Percentiles rank a stretch among this genome's conserved stretches.
Conservation (phyloP, 2,888 invertebrate species). For the Drosophila affinis region DNA sequence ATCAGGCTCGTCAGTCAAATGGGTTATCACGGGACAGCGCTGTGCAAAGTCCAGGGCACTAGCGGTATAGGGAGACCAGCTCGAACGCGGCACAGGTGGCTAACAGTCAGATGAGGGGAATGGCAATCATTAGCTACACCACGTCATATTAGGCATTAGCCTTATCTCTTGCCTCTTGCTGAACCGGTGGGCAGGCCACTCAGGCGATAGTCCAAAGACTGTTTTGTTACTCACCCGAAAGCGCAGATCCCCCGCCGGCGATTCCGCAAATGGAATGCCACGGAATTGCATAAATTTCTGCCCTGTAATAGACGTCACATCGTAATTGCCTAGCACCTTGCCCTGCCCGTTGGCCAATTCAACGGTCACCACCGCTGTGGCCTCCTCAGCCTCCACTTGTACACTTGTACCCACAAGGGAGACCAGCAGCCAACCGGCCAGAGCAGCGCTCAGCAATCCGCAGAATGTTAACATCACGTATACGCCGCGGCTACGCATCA, state of each 20-base stretch:
- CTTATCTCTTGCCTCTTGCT: conserved; percentile 14
- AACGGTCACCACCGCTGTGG: conserved; percentile 45
- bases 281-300: conserved; percentile 80
- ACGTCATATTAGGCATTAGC: conserved; percentile 7
- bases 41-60: conserved; percentile 77
- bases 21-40: conserved; percentile 80
- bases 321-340: conserved; percentile 71
- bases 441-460: conserved; percentile 41
- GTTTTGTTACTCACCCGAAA: conserved; percentile 72
- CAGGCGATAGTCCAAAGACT: background rate
- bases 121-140: background rate
- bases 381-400: conserved; percentile 24
- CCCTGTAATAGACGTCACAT: conserved; percentile 76
- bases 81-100: conserved; percentile 75
- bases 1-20: conserved; percentile 53
- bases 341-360: conserved; percentile 72
- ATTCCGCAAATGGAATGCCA: conserved; percentile 82
- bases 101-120: conserved; percentile 37
- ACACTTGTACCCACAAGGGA: conserved; percentile 13
- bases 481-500: conserved; percentile 59
- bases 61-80: conserved; percentile 73
- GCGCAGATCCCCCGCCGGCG: conserved; percentile 74
- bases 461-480: conserved; percentile 64
- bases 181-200: background rate
- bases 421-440: conserved; percentile 52